Evolutionary conservation across 1,140 invertebrate genomes (phyloP).

Genomic region (Andricus grossulariae): DNA sequence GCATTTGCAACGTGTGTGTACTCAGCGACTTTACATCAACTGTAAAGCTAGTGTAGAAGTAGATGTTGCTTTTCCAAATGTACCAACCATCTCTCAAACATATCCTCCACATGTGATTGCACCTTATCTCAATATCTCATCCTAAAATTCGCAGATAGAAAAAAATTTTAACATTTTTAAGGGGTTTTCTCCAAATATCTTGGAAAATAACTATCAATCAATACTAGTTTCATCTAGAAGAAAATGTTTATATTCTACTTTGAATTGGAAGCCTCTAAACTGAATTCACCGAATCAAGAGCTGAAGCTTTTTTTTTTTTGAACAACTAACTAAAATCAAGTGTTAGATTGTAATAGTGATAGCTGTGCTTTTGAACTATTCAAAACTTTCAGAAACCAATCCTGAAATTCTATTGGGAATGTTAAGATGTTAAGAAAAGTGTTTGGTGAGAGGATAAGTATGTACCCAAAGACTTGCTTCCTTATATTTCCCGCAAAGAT

Average conservation of each 20-base stretch:
- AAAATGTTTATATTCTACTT: neutral
- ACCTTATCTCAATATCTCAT: slow-evolving; percentile 6
- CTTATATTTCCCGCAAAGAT: slow-evolving; percentile 24
- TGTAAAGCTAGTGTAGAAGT: slow-evolving; percentile 28
- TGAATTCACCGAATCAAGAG: neutral
- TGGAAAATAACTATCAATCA: neutral
- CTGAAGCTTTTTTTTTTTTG: no score
- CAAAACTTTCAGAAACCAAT: neutral
- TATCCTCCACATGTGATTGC: slow-evolving; percentile 36
- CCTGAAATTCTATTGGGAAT: neutral
- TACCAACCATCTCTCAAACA: slow-evolving; percentile 9
- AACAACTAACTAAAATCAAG: neutral
- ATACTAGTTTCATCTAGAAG: neutral
- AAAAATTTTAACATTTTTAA: neutral
- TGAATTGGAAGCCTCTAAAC: neutral
- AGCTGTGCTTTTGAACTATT: slow-evolving; percentile 1
- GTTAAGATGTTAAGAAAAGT: neutral
- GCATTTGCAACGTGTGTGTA: slow-evolving; percentile 9
- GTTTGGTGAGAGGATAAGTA: slow-evolving; percentile 13
- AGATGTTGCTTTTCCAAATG: slow-evolving; percentile 17
- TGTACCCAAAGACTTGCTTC: slow-evolving; percentile 31
- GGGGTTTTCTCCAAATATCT: no score
- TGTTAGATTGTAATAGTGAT: neutral
- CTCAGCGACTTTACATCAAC: slow-evolving; percentile 20
- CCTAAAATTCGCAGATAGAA: neutral